These are phyloP conservation scores for Rhombomys opimus DNA, from an alignment of 2,113 vertebrate species.

Conservation along the genomic window DNA sequence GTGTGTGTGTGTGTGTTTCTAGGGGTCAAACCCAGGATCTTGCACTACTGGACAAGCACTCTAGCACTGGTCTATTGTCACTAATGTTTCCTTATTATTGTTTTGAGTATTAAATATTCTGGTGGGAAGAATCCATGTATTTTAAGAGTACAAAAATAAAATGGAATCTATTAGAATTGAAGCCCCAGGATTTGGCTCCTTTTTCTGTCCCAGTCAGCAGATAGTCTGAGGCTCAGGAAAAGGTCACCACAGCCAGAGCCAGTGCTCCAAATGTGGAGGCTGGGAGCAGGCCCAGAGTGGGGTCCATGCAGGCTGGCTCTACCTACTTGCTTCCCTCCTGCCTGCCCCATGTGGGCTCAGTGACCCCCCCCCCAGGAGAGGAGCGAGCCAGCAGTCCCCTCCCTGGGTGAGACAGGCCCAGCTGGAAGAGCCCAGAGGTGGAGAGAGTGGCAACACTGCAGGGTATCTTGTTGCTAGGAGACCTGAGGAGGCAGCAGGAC, in stretches of 20 bases:
- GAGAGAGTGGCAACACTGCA: background rate
- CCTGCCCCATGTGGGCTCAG: background rate
- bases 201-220: conserved; percentile 57
- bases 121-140: conserved; percentile 35
- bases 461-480: conserved; percentile 68
- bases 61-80: background rate
- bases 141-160: conserved; percentile 54
- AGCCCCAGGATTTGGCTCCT: conserved; percentile 33
- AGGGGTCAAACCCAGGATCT: background rate
- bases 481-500: conserved; percentile 31
- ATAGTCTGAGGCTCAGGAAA: conserved; percentile 35
- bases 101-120: conserved; percentile 56
- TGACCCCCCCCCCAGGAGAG: background rate
- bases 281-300: conserved; percentile 19
- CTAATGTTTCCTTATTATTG: background rate
- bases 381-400: background rate
- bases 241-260: background rate
- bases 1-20: background rate
- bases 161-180: conserved; percentile 37
- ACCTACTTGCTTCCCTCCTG: background rate
- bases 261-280: background rate
- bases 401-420: background rate
- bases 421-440: conserved; percentile 53
- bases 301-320: background rate
- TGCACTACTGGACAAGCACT: background rate